Conservation (phyloP, 1,140 invertebrate genomes). For the honey bee (Apis mellifera) region Amel_HAv3.1 CM009944.2:10254501-10255000, state of each 20-base stretch:
- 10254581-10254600: conserved; percentile 52
- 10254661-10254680: neutral
- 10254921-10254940: conserved; percentile 45
- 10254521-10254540: neutral
- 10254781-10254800: no score
- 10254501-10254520: conserved; percentile 30
- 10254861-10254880: no score
- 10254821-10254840: neutral
- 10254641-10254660: conserved; percentile 5
- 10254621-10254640: conserved; percentile 49
- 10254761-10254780: no score
- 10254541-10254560: conserved; percentile 53
- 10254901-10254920: conserved; percentile 17
- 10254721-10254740: conserved; percentile 9
- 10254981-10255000: conserved; percentile 64
- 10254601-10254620: conserved; percentile 50
- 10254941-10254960: conserved; percentile 39
- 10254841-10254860: neutral
- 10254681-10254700: neutral
- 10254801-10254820: neutral
- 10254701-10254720: neutral
- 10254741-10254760: neutral
- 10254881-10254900: conserved; percentile 8
- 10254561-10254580: conserved; percentile 51
- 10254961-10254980: conserved; percentile 56